These are phyloP conservation scores for Druon quercuslanigerum DNA, from an alignment of 1,140 invertebrate species.

Conservation along the genomic window DNA sequence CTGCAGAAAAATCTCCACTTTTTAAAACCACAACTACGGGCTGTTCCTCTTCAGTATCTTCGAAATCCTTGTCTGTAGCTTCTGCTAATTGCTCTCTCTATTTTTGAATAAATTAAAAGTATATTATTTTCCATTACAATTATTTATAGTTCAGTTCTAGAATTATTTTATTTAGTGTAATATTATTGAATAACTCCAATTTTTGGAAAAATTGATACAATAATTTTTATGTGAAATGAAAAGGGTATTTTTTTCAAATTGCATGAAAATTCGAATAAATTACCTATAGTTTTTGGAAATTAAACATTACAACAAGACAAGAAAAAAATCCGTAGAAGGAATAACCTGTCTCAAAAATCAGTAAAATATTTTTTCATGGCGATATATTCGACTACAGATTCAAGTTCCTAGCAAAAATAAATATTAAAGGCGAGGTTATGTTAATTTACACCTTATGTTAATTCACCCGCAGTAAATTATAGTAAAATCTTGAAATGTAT, in stretches of 20 bases:
- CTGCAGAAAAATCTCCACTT: constrained; percentile 85
- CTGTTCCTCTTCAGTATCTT: constrained; percentile 84
- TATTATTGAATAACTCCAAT: not conserved
- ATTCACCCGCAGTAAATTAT: no score
- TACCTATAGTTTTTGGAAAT: not conserved
- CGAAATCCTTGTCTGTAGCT: constrained; percentile 73
- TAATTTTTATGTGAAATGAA: not conserved
- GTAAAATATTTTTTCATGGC: no score
- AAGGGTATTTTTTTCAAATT: not conserved
- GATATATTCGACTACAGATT: no score
- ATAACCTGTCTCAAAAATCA: not conserved
- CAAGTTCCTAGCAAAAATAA: no score
- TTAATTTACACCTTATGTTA: no score
- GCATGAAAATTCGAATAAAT: constrained; percentile 7
- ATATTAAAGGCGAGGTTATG: no score
- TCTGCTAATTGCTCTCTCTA: constrained; percentile 73
- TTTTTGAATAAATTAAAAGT: constrained; percentile 33
- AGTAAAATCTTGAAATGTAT: no score
- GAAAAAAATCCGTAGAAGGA: constrained; percentile 26
- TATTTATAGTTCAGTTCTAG: no score
- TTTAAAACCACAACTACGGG: constrained; percentile 89
- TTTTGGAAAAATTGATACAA: not conserved
- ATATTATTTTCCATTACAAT: not conserved
- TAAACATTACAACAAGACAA: constrained; percentile 18
- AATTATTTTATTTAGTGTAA: not conserved